Evolutionary conservation across 1,140 invertebrate genomes (phyloP), one percentile per base, ranked within the genome.

Genomic region (Leptinotarsa undecemlineata): DNA sequence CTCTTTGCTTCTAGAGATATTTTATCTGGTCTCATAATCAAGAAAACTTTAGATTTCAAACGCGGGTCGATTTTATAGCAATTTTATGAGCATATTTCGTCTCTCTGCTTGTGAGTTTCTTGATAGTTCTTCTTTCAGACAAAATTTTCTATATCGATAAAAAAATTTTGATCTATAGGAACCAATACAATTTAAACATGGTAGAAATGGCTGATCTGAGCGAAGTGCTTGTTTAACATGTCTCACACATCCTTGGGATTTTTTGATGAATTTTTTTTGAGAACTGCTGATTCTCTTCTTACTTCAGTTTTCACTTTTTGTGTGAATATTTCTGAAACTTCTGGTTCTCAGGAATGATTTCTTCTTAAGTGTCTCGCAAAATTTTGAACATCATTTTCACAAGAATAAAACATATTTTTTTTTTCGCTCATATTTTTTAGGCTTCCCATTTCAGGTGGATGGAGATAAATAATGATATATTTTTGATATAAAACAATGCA

Each of bases 1-100:
- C 60, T 76, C 72, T 79, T 78, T 48, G 77, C 79, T 66, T 68
- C 68, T 47, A 79, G 6, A 66, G 77, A 77, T 51, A 79, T 70
- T 71, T 77, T 76, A 72, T 81, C 80, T 48, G 77, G 51, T 47
- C 74, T 68, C 79, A 79, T 80, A 19, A 62, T 26, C 17, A 73
- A 64, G 74, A 79, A 80, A 42, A 80, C 76, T 70, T 78, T 73
- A 61, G 61, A 61, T 72, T 70, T 72, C 60, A 80, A 74, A 66
- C 19, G 42, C 14, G n/a, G 26, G 66, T 77, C 48, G 74, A 66
- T 71, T 72, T 51, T 66, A n/a, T 48, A 48, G 26, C 48, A 11
- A 72, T 47, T 33, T 73, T 11, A 73, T n/a, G 6, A 73, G 48
- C 13, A 60, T 57, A 57, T 62, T 71, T 4, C 26, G 69, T 4